phyloP scores from a whole-genome alignment of 2,797 vertebrate genomes.

The Furcifer pardalis region DNA sequence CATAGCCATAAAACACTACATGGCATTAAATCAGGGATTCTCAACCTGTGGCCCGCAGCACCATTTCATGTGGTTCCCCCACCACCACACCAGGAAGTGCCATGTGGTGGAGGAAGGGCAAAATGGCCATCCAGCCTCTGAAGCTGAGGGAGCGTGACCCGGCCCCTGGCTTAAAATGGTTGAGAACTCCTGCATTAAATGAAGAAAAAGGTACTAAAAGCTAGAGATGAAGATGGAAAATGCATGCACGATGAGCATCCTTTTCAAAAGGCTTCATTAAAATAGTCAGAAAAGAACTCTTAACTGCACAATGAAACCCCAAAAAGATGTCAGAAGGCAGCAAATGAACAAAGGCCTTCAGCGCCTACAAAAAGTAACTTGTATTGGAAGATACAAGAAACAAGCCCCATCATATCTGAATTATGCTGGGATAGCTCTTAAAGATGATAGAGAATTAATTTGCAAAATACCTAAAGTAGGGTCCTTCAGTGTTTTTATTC shows the following conservation, averaged over 20 bases:
- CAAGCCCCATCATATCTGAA: slow-evolving; percentile 70
- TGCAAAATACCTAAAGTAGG: slow-evolving; percentile 96
- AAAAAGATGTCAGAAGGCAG: slow-evolving; percentile 76
- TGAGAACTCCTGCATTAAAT: no score
- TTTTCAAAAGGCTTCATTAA: slow-evolving; percentile 77
- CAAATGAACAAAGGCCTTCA: slow-evolving; percentile 75
- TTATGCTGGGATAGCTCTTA: slow-evolving; percentile 76
- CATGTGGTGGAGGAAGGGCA: no score
- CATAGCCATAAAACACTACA: slow-evolving; percentile 78
- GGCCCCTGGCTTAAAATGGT: no score
- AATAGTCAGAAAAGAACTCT: slow-evolving; percentile 76
- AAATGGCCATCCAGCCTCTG: no score
- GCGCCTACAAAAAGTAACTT: slow-evolving; percentile 72
- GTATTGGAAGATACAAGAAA: slow-evolving; percentile 79
- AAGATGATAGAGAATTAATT: slow-evolving; percentile 82
- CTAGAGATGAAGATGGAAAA: slow-evolving; percentile 75
- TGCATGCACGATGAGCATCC: slow-evolving; percentile 77
- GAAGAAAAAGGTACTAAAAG: slow-evolving; percentile 80
- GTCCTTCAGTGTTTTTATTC: slow-evolving; percentile 99
- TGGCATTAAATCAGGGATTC: no score
- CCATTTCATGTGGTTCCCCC: no score
- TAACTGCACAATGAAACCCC: slow-evolving; percentile 73
- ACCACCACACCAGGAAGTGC: no score
- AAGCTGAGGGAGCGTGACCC: no score
- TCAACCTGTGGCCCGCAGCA: no score